Percentiles rank a stretch among this genome's conserved stretches.
These are phyloP conservation scores for Champsocephalus esox DNA, from an alignment of 2,797 vertebrate species.

Conservation along the genomic window DNA sequence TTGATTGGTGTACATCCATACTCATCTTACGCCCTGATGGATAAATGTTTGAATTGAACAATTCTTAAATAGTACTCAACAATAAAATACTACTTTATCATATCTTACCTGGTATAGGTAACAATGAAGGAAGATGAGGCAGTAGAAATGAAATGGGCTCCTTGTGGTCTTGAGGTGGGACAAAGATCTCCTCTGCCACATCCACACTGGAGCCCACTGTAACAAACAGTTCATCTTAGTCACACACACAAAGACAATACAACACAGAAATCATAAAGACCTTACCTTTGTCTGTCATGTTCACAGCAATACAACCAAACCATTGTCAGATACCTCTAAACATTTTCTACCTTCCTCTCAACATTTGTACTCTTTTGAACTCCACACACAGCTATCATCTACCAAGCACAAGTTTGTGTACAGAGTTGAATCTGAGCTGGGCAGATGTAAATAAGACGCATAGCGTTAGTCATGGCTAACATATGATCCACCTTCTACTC, in stretches of 20 bases:
- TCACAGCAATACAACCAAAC: constrained; percentile 34
- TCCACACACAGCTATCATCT: neutral
- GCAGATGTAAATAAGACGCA: constrained; percentile 76
- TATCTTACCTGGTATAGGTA: constrained; percentile 39
- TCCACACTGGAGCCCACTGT: constrained; percentile 36
- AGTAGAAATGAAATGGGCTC: constrained; percentile 20
- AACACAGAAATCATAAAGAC: neutral
- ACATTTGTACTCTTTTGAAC: neutral
- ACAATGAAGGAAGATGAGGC: constrained; percentile 19
- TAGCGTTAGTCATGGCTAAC: constrained; percentile 45
- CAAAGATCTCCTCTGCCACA: constrained; percentile 27
- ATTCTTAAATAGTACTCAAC: neutral
- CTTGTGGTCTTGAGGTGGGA: constrained; percentile 31
- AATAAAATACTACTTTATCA: neutral
- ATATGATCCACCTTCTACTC: constrained; percentile 52
- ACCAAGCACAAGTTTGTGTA: constrained; percentile 37
- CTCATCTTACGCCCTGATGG: neutral
- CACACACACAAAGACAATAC: neutral
- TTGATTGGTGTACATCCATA: neutral
- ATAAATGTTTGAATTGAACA: constrained; percentile 1
- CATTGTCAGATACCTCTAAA: constrained; percentile 13
- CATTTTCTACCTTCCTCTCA: neutral
- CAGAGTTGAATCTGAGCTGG: constrained; percentile 39
- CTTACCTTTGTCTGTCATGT: constrained; percentile 49
- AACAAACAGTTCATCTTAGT: constrained; percentile 16